Conservation (phyloP, 2,113 vertebrate genomes). For the Oostethus manadensis region DNA sequence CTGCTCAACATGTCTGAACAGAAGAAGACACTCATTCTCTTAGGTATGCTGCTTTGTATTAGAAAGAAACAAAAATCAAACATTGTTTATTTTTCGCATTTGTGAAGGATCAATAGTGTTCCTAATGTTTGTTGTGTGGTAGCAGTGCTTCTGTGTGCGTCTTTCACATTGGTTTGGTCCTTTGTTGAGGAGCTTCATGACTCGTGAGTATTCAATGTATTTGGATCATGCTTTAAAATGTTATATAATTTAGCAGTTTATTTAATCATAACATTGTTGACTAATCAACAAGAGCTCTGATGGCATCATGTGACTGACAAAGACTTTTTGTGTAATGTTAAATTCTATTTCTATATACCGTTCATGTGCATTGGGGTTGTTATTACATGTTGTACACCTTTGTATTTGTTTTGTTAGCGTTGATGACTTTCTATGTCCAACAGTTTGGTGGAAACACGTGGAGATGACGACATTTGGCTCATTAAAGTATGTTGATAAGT, state of each 20-base stretch:
- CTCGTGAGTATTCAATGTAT: slow-evolving; percentile 72
- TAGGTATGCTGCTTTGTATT: slow-evolving; percentile 26
- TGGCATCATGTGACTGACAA: too few relatives aligned
- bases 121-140: slow-evolving; percentile 6
- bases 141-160: slow-evolving; percentile 61
- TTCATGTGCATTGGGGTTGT: too few relatives aligned
- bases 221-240: too few relatives aligned
- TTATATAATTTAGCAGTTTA: too few relatives aligned
- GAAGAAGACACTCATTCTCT: slow-evolving; percentile 12
- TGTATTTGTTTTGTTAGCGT: not conserved
- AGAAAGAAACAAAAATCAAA: too few relatives aligned
- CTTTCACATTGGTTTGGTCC: slow-evolving; percentile 50
- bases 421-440: slow-evolving; percentile 3
- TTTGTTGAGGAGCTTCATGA: slow-evolving; percentile 86
- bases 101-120: not conserved
- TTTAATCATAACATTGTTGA: too few relatives aligned
- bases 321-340: too few relatives aligned
- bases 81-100: not conserved
- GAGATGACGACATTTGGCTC: slow-evolving; percentile 83
- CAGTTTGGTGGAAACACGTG: slow-evolving; percentile 84
- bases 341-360: too few relatives aligned
- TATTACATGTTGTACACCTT: too few relatives aligned
- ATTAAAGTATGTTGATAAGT: slow-evolving; percentile 75
- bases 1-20: slow-evolving; percentile 20
- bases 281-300: too few relatives aligned